Evolutionary conservation across 1,140 invertebrate genomes (phyloP).

Genomic region (Psix sp.): DNA sequence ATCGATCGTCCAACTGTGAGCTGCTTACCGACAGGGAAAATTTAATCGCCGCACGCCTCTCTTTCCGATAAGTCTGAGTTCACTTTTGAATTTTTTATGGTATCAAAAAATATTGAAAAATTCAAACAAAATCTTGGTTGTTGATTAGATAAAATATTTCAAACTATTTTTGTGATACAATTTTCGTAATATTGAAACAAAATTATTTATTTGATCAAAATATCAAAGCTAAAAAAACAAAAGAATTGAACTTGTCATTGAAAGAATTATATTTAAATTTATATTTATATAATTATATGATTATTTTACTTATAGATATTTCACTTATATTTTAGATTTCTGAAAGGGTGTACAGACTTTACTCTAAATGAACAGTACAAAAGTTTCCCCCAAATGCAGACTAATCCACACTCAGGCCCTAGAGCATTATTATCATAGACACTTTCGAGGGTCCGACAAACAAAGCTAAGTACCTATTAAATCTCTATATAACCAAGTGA

Average conservation of each 20-base stretch:
- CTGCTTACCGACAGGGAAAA: constrained; percentile 54
- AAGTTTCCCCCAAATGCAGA: constrained; percentile 27
- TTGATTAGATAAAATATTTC: too few species aligned
- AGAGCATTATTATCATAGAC: constrained; percentile 21
- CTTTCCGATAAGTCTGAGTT: constrained; percentile 19
- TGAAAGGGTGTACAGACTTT: too few species aligned
- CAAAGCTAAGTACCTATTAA: constrained; percentile 43
- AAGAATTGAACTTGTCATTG: background rate
- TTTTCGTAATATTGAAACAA: too few species aligned
- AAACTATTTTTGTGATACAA: too few species aligned
- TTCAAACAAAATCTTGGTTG: too few species aligned
- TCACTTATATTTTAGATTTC: too few species aligned
- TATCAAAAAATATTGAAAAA: too few species aligned
- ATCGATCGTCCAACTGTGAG: constrained; percentile 41
- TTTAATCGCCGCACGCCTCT: constrained; percentile 22
- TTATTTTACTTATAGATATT: too few species aligned
- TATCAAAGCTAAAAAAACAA: constrained; percentile 7
- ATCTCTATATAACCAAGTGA: constrained; percentile 29
- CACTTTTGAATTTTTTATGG: constrained; percentile 16
- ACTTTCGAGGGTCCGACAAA: constrained; percentile 30
- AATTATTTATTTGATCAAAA: constrained; percentile 1
- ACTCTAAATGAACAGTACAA: constrained; percentile 25
- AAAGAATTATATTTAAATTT: too few species aligned
- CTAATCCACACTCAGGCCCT: constrained; percentile 9
- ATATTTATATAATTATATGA: too few species aligned